Conservation (phyloP, 2,888 invertebrate genomes). For the Polyommatus iphigenia region DNA sequence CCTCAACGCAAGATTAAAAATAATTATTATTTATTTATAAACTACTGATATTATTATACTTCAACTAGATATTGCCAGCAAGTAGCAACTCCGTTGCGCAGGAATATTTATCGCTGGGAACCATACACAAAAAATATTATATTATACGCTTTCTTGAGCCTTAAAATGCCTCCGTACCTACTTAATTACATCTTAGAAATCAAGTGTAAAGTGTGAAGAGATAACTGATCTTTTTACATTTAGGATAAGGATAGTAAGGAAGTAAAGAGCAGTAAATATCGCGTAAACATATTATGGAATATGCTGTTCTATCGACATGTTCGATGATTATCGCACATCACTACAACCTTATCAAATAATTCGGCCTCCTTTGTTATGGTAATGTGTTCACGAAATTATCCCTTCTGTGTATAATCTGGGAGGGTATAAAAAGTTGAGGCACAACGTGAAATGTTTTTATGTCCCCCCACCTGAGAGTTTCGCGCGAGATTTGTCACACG, state of each 20-base stretch:
- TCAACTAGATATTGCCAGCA: too few species aligned
- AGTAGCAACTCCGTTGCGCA: too few species aligned
- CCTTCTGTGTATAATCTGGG: slow-evolving; percentile 60
- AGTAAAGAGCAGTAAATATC: too few species aligned
- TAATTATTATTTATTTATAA: background rate
- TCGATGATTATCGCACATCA: background rate
- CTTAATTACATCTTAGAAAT: too few species aligned
- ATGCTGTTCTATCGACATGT: background rate
- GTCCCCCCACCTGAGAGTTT: slow-evolving; percentile 17
- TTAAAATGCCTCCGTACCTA: too few species aligned
- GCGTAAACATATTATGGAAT: background rate
- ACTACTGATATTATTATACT: background rate
- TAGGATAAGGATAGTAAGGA: too few species aligned
- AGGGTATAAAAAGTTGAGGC: slow-evolving; percentile 53
- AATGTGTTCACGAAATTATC: slow-evolving; percentile 67
- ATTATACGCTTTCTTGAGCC: too few species aligned
- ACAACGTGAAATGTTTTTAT: slow-evolving; percentile 39
- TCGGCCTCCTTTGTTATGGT: slow-evolving; percentile 73
- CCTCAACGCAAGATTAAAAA: background rate
- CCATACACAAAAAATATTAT: too few species aligned
- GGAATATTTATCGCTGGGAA: too few species aligned
- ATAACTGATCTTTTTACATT: too few species aligned
- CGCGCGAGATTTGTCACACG: slow-evolving; percentile 12
- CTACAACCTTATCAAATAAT: slow-evolving; percentile 66
- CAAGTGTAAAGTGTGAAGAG: too few species aligned